Evolutionary conservation across 2,888 invertebrate species (phyloP).

Genomic region (Chymomyza amoena): DNA sequence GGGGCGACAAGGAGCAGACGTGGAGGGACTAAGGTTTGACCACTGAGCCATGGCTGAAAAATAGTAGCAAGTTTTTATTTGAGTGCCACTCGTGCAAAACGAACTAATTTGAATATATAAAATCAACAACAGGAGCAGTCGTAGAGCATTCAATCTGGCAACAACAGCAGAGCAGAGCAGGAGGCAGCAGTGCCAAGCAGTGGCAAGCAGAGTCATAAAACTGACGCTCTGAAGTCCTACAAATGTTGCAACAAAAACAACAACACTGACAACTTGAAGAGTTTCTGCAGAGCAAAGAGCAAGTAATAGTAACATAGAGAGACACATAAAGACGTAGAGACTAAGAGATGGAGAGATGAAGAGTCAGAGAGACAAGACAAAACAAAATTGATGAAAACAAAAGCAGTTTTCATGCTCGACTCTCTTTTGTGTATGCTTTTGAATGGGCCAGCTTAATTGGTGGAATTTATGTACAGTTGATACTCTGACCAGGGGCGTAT

Average conservation of each 20-base stretch:
- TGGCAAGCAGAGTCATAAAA: not conserved
- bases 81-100: slow-evolving; percentile 72
- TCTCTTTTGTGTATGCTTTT: slow-evolving; percentile 37
- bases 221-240: slow-evolving; percentile 35
- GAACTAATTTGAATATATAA: slow-evolving; percentile 74
- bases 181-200: slow-evolving; percentile 5
- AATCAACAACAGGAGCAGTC: slow-evolving; percentile 52
- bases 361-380: not conserved
- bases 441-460: slow-evolving; percentile 51
- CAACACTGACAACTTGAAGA: slow-evolving; percentile 14
- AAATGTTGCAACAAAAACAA: slow-evolving; percentile 31
- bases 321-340: not conserved
- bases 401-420: slow-evolving; percentile 46
- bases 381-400: slow-evolving; percentile 55
- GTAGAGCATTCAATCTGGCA: not conserved
- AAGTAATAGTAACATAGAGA: not conserved
- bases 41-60: slow-evolving; percentile 56
- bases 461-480: slow-evolving; percentile 37
- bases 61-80: slow-evolving; percentile 57
- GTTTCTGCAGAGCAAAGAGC: slow-evolving; percentile 1
- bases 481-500: not conserved
- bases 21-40: slow-evolving; percentile 6
- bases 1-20: too few relatives aligned
- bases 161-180: not conserved
- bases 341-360: not conserved